Percentiles rank a stretch among this genome's conserved stretches.
These are phyloP conservation scores for Sinodicranocentrus sp. DNA, from an alignment of 2,888 invertebrate species.

Conservation along the genomic window DNA sequence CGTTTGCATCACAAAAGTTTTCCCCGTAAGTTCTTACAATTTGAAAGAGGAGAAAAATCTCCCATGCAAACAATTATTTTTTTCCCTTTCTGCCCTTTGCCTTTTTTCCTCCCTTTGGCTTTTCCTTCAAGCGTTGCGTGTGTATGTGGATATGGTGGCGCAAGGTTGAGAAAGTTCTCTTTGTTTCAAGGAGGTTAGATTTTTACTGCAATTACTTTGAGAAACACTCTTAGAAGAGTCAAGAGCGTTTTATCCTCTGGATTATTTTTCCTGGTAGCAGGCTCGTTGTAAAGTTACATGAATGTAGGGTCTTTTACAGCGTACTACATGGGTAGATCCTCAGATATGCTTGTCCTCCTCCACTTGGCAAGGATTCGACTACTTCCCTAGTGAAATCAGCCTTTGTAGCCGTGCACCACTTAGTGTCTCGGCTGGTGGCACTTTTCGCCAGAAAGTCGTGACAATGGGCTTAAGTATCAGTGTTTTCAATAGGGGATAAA, in stretches of 20 bases:
- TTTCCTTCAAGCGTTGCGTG: not conserved
- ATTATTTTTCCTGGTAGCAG: not conserved
- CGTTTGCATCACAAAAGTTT: conserved; percentile 10
- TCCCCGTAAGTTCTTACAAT: not conserved
- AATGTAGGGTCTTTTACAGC: not conserved
- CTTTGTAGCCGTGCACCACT: not conserved
- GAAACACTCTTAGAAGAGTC: not conserved
- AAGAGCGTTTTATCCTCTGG: not conserved
- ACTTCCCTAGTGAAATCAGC: conserved; percentile 9
- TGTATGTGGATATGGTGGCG: not conserved
- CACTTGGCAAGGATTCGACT: conserved; percentile 1
- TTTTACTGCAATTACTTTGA: conserved; percentile 21
- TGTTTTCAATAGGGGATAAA: conserved; percentile 7
- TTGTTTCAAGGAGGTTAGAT: conserved; percentile 22
- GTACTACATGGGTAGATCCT: too few relatives aligned
- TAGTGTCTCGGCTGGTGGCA: conserved; percentile 2
- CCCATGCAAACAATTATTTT: conserved; percentile 55
- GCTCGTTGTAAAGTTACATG: conserved; percentile 13
- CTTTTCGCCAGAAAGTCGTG: conserved; percentile 24
- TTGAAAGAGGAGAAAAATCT: conserved; percentile 22
- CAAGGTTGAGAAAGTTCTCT: not conserved
- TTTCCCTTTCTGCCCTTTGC: not conserved
- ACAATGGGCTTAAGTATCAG: conserved; percentile 12
- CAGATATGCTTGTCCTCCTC: not conserved
- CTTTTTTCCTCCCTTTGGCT: not conserved